A percentile compares a stretch with the other conserved stretches of the same genome.
phyloP scores from a whole-genome alignment of 2,888 invertebrate species.

The Archips xylosteana region DNA sequence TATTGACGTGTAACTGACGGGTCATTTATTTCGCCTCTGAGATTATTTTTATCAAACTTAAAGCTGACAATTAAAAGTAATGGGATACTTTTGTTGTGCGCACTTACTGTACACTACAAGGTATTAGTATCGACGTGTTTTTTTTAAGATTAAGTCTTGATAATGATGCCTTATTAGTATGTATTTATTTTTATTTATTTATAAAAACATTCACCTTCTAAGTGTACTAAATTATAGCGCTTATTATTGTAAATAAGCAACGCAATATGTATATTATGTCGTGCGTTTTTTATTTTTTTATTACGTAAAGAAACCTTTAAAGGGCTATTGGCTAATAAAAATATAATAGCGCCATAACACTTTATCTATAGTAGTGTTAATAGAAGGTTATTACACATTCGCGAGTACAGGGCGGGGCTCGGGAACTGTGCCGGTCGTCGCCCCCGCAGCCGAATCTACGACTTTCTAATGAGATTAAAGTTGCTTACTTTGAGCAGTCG shows the following conservation, averaged over 20 bases:
- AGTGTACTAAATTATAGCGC: no score
- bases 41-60: slow-evolving; percentile 45
- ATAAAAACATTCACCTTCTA: neutral
- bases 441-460: slow-evolving; percentile 70
- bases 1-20: slow-evolving; percentile 55
- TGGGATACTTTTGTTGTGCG: slow-evolving; percentile 1
- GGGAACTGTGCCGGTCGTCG: slow-evolving; percentile 72
- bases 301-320: neutral
- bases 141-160: neutral
- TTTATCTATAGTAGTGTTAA: slow-evolving; percentile 49
- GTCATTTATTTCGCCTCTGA: slow-evolving; percentile 57
- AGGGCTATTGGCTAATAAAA: slow-evolving; percentile 19
- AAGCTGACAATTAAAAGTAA: slow-evolving; percentile 18
- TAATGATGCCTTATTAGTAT: neutral
- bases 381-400: slow-evolving; percentile 58
- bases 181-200: neutral
- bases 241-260: no score
- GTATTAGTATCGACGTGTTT: neutral
- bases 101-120: neutral
- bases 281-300: no score
- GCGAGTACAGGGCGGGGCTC: slow-evolving; percentile 69
- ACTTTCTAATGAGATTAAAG: slow-evolving; percentile 81
- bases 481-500: slow-evolving; percentile 60
- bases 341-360: slow-evolving; percentile 22
- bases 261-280: no score